Evolutionary conservation across 2,113 vertebrate genomes (phyloP).

Genomic region (Cygnus buccinator): DNA sequence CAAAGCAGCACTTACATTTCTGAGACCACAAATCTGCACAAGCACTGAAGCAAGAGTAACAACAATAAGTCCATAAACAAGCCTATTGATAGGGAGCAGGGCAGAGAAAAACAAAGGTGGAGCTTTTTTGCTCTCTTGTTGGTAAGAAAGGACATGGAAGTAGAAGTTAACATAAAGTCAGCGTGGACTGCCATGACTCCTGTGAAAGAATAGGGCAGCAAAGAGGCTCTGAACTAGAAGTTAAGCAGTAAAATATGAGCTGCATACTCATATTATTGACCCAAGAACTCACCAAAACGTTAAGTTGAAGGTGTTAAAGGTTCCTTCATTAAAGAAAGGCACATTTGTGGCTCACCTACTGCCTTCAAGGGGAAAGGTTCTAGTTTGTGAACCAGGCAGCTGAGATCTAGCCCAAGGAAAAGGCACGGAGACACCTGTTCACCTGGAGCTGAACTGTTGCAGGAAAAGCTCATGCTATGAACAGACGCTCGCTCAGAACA

Average conservation of each 20-base stretch:
- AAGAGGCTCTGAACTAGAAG: neutral
- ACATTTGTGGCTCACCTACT: neutral
- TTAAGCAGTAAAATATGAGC: neutral
- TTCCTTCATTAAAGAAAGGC: neutral
- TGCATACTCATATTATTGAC: neutral
- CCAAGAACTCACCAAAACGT: neutral
- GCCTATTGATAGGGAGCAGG: neutral
- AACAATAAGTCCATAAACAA: neutral
- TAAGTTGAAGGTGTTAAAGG: neutral
- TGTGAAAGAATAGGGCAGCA: neutral
- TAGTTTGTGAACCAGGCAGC: neutral
- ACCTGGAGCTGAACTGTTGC: neutral
- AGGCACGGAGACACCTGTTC: neutral
- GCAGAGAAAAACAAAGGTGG: neutral
- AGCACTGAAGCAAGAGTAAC: neutral
- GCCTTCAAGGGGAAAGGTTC: neutral
- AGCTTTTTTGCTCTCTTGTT: neutral
- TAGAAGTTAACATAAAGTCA: neutral
- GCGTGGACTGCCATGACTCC: fast-evolving
- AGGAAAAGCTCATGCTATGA: neutral
- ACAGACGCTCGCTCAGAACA: neutral
- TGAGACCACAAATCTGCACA: neutral
- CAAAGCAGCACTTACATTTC: neutral
- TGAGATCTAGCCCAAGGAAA: neutral
- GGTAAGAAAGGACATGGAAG: neutral